phyloP scores from a whole-genome alignment of 2,113 vertebrate species.

The Panthera uncia region DNA sequence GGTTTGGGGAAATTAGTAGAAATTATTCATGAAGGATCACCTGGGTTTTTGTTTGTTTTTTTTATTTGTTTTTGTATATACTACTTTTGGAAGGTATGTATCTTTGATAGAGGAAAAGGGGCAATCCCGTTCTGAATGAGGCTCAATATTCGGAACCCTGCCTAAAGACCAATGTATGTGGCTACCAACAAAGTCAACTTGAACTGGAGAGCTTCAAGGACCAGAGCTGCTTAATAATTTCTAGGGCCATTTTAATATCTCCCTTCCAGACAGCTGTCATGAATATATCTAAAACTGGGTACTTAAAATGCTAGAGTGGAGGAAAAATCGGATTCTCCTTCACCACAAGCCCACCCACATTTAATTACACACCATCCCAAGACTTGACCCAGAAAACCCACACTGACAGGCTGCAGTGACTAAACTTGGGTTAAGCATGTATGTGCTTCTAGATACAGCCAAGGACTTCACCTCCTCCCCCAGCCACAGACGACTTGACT shows the following conservation, averaged over 20 bases:
- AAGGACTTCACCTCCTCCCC: neutral
- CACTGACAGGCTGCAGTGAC: neutral
- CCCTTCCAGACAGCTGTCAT: neutral
- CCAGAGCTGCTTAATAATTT: neutral
- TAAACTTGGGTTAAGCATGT: neutral
- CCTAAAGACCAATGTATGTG: neutral
- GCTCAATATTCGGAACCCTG: neutral
- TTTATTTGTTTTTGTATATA: neutral
- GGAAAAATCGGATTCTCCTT: conserved; percentile 33
- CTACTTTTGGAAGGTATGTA: neutral
- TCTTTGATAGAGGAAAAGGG: neutral
- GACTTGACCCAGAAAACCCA: conserved; percentile 55
- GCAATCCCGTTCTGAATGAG: neutral
- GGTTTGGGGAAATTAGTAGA: neutral
- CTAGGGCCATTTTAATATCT: neutral
- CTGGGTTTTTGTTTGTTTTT: neutral
- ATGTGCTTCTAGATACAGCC: neutral
- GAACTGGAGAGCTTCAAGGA: neutral
- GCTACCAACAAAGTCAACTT: neutral
- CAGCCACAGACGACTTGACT: neutral
- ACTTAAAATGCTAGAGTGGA: conserved; percentile 10
- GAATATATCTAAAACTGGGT: neutral
- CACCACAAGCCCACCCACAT: conserved; percentile 7
- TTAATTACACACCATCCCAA: conserved; percentile 58
- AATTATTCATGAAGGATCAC: neutral